These are phyloP conservation scores for Patella ulyssiponensis DNA, from an alignment of 2,888 invertebrate genomes.

Conservation along the genomic window DNA sequence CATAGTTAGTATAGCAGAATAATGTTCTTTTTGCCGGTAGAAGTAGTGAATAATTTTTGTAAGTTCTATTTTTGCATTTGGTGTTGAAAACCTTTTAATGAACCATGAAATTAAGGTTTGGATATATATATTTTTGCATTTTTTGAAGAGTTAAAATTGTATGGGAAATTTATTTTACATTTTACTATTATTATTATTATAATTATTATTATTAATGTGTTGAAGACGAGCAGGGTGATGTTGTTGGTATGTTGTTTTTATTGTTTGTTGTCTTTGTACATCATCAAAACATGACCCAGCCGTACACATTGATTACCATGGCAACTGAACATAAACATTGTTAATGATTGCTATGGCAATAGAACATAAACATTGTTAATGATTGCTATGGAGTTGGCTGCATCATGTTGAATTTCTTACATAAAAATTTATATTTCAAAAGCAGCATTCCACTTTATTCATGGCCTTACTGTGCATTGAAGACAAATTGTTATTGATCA, in stretches of 20 bases:
- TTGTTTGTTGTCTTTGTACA: constrained; percentile 10
- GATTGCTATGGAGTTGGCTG: constrained; percentile 7
- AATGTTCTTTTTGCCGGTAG: too few relatives aligned
- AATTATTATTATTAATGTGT: background rate
- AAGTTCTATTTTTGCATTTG: constrained; percentile 37
- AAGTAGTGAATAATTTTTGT: constrained; percentile 16
- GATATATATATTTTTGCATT: constrained; percentile 38
- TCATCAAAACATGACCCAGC: background rate
- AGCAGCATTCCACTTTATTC: constrained; percentile 7
- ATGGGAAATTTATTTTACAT: constrained; percentile 29
- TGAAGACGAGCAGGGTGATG: constrained; percentile 3
- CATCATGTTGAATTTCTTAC: constrained; percentile 9
- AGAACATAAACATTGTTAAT: background rate
- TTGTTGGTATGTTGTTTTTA: constrained; percentile 17
- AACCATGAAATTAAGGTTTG: constrained; percentile 29
- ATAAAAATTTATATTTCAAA: constrained; percentile 9
- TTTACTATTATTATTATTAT: constrained; percentile 20
- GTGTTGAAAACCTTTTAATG: constrained; percentile 19
- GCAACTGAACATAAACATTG: background rate
- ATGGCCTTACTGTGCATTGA: background rate
- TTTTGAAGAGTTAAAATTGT: constrained; percentile 29
- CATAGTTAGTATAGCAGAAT: too few relatives aligned
- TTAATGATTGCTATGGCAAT: constrained; percentile 1
- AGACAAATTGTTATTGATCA: background rate
- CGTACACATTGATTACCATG: too few relatives aligned